Conservation (phyloP, 1,140 invertebrate species). For the Druon quercuslanigerum region DNA sequence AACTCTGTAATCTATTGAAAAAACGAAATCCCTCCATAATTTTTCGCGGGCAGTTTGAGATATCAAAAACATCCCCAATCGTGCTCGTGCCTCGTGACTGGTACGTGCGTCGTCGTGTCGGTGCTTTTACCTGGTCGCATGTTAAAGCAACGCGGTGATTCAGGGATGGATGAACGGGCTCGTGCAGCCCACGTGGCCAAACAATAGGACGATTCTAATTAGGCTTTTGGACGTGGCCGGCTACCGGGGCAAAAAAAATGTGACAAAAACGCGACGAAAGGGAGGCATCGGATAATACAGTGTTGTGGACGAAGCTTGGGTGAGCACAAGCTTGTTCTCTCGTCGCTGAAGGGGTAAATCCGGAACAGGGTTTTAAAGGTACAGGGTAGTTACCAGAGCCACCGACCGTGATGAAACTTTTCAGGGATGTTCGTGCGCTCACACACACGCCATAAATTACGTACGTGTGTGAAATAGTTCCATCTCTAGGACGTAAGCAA, state of each 20-base stretch:
- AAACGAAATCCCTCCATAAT: background rate
- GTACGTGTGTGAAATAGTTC: conserved; percentile 20
- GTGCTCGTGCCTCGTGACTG: conserved; percentile 24
- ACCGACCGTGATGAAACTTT: conserved; percentile 29
- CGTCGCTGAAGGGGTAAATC: conserved; percentile 51
- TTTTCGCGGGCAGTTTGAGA: background rate
- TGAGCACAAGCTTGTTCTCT: conserved; percentile 29
- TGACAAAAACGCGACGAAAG: conserved; percentile 56
- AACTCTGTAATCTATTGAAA: background rate
- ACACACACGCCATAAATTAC: background rate
- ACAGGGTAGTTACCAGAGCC: conserved; percentile 22
- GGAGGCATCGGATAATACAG: conserved; percentile 46
- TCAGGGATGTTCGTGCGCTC: background rate
- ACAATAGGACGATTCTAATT: conserved; percentile 67
- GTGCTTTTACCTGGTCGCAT: conserved; percentile 51
- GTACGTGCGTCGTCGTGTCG: background rate
- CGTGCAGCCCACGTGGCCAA: conserved; percentile 64
- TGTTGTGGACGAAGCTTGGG: conserved; percentile 36
- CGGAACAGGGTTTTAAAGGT: conserved; percentile 35
- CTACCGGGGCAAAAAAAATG: conserved; percentile 47
- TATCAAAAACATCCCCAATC: background rate
- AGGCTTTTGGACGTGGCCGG: conserved; percentile 53
- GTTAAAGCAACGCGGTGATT: conserved; percentile 39
- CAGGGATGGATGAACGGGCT: conserved; percentile 53
- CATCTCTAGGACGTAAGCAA: conserved; percentile 25